phyloP scores from a whole-genome alignment of 2,113 vertebrate species.

The Hoplias malabaricus region DNA sequence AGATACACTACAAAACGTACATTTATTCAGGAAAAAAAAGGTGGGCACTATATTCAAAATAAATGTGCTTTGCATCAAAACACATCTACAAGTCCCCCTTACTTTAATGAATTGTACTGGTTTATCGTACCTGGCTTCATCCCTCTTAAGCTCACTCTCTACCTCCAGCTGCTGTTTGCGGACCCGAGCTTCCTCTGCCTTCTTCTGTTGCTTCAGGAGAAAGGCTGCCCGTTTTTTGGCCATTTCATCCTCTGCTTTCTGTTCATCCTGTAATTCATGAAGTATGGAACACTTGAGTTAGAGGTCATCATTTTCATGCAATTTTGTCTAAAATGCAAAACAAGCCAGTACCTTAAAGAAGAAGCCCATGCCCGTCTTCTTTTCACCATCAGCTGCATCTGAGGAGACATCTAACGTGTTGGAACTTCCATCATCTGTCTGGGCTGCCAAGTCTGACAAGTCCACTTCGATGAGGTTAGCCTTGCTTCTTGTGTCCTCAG shows the following conservation, averaged over 20 bases:
- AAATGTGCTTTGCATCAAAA: too few relatives aligned
- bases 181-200: constrained; percentile 89
- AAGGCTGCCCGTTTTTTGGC: constrained; percentile 94
- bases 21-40: too few relatives aligned
- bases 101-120: neutral
- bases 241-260: constrained; percentile 93
- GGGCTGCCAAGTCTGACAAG: constrained; percentile 82
- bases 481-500: constrained; percentile 81
- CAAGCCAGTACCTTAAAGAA: constrained; percentile 89
- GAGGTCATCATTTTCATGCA: neutral
- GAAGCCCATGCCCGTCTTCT: constrained; percentile 90
- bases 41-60: too few relatives aligned
- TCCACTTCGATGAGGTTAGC: constrained; percentile 90
- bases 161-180: constrained; percentile 89
- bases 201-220: constrained; percentile 94
- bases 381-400: constrained; percentile 76
- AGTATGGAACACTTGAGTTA: neutral
- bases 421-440: constrained; percentile 71
- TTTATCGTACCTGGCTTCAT: constrained; percentile 83
- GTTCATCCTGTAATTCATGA: constrained; percentile 81
- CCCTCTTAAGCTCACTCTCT: constrained; percentile 88
- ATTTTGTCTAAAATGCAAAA: neutral
- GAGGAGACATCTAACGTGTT: constrained; percentile 60
- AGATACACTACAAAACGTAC: too few relatives aligned
- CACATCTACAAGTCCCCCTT: too few relatives aligned